Percentiles rank a stretch among this genome's conserved stretches.
These are phyloP conservation scores for Temnothorax longispinosus DNA, from an alignment of 1,140 invertebrate species.

Conservation along the genomic window DNA sequence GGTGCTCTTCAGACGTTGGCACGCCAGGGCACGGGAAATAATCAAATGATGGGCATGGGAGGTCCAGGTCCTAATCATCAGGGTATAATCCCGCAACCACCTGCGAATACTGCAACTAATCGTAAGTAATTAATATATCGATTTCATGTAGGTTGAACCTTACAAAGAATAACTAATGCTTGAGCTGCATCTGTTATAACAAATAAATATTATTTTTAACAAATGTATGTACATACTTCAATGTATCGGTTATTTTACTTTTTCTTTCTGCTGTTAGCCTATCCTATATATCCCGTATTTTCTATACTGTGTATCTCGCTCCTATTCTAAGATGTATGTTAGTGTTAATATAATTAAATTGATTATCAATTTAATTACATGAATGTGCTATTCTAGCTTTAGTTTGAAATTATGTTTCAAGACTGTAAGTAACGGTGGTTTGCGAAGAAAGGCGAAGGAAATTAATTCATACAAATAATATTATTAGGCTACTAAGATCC, in stretches of 20 bases:
- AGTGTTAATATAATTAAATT: no score
- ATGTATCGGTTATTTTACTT: not conserved
- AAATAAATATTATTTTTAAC: not conserved
- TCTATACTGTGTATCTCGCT: no score
- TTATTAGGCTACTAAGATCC: no score
- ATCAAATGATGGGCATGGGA: conserved; percentile 87
- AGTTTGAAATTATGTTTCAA: no score
- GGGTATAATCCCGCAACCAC: conserved; percentile 86
- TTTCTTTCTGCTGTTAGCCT: not conserved
- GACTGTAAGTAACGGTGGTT: no score
- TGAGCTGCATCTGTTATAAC: not conserved
- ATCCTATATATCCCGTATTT: not conserved
- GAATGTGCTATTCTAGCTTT: no score
- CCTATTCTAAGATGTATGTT: no score
- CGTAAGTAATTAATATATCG: conserved; percentile 74
- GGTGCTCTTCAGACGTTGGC: conserved; percentile 95
- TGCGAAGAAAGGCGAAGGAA: no score
- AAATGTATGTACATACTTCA: not conserved
- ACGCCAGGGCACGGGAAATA: conserved; percentile 90
- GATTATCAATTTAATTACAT: no score
- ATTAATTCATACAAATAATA: no score
- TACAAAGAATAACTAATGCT: not conserved
- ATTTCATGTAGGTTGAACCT: not conserved
- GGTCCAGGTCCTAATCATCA: conserved; percentile 85
- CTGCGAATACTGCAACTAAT: conserved; percentile 86